phyloP scores from a whole-genome alignment of 2,113 vertebrate genomes.

The Ceyx melanurus region DNA sequence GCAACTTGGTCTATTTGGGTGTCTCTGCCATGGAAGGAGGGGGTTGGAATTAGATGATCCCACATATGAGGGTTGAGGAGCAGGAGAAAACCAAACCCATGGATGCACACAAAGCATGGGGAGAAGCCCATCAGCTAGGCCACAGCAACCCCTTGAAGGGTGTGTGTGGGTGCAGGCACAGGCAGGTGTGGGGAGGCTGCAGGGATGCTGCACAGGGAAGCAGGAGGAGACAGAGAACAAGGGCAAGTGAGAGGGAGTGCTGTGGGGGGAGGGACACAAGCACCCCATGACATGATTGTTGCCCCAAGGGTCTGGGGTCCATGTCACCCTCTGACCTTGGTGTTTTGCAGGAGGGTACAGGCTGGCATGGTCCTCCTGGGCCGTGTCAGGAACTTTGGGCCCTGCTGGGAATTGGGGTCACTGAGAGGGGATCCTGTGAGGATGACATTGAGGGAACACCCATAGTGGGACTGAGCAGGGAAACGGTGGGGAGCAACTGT shows the following conservation, averaged over 20 bases:
- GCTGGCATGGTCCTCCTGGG: neutral
- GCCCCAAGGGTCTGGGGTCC: neutral
- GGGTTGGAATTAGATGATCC: neutral
- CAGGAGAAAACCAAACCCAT: neutral
- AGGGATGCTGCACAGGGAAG: neutral
- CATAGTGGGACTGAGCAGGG: neutral
- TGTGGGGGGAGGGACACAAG: neutral
- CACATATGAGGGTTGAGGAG: neutral
- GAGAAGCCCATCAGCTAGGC: neutral
- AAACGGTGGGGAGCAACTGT: neutral
- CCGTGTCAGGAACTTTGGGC: fast-evolving
- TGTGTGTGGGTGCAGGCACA: neutral
- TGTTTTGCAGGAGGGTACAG: fast-evolving
- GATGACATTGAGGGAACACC: neutral
- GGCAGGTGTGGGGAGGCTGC: neutral
- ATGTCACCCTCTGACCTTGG: neutral
- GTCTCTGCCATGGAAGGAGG: too few species aligned
- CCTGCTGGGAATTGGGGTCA: neutral
- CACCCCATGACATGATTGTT: neutral
- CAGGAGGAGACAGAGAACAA: neutral
- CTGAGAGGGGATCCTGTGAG: neutral
- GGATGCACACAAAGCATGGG: neutral
- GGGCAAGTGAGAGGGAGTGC: neutral
- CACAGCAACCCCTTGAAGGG: neutral
- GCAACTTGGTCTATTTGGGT: too few species aligned